Conservation (phyloP, 2,797 vertebrate species). For the Platyrinchus mystaceus region DNA sequence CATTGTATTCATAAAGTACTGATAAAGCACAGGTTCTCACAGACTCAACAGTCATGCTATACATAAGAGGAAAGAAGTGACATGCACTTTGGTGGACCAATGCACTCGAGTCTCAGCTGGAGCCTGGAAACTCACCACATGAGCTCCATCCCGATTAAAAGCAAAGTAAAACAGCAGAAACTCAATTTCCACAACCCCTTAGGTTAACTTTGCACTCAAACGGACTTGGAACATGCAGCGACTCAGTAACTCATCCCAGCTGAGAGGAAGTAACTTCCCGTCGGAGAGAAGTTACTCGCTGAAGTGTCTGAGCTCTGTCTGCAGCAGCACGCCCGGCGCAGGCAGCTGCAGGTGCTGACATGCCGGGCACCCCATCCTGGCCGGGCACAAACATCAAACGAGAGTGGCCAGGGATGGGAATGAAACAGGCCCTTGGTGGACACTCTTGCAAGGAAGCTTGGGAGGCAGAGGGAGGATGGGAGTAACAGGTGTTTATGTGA, state of each 20-base stretch:
- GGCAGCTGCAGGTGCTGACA: background rate
- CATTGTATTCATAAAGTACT: background rate
- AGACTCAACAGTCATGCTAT: background rate
- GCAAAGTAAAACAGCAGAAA: background rate
- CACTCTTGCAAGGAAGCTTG: background rate
- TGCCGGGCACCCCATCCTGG: background rate
- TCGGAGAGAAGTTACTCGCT: slow-evolving; percentile 7
- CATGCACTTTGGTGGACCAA: background rate
- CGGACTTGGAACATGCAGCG: background rate
- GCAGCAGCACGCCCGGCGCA: background rate
- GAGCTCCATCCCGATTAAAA: background rate
- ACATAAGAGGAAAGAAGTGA: background rate
- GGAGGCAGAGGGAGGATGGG: background rate
- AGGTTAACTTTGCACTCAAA: background rate
- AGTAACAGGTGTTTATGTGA: slow-evolving; percentile 50
- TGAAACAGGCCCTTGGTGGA: background rate
- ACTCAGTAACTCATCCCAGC: background rate
- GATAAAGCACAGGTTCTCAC: background rate
- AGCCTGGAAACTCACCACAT: background rate
- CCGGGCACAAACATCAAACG: background rate
- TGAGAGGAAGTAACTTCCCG: slow-evolving; percentile 15
- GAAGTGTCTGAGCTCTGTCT: background rate
- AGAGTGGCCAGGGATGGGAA: background rate
- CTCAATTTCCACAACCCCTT: background rate
- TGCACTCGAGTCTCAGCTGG: background rate